Percentiles rank a stretch among this genome's conserved stretches.
Conservation (phyloP, 2,797 vertebrate genomes). For the Periparus ater region DNA sequence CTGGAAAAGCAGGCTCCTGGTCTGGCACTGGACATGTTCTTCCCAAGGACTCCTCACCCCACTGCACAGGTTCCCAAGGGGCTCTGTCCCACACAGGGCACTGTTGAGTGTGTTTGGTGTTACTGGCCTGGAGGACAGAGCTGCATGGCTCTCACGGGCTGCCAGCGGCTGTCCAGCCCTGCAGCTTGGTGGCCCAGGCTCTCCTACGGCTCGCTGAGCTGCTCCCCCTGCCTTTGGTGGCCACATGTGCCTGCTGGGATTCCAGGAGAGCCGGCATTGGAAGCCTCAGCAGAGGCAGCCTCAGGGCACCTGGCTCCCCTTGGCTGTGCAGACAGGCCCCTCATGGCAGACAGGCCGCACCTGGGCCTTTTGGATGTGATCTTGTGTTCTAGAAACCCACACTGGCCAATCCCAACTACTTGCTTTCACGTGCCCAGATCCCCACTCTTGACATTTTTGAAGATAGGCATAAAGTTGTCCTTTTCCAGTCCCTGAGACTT, state of each 20-base stretch:
- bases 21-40: accelerated
- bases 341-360: background rate
- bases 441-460: background rate
- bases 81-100: background rate
- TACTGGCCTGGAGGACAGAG: background rate
- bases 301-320: background rate
- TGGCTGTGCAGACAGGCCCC: accelerated
- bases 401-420: background rate
- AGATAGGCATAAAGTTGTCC: background rate
- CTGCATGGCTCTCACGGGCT: background rate
- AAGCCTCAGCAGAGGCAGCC: background rate
- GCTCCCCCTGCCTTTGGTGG: accelerated
- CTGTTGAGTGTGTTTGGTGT: accelerated
- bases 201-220: background rate
- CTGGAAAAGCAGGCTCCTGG: background rate
- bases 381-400: background rate
- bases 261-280: accelerated
- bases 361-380: accelerated
- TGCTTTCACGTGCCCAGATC: background rate
- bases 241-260: background rate
- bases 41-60: background rate
- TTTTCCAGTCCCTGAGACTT: background rate
- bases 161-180: accelerated
- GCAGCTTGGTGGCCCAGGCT: background rate
- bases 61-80: background rate